A percentile compares a stretch with the other conserved stretches of the same genome.
Conservation (phyloP, 2,113 vertebrate genomes). For the Clupea harengus region DNA sequence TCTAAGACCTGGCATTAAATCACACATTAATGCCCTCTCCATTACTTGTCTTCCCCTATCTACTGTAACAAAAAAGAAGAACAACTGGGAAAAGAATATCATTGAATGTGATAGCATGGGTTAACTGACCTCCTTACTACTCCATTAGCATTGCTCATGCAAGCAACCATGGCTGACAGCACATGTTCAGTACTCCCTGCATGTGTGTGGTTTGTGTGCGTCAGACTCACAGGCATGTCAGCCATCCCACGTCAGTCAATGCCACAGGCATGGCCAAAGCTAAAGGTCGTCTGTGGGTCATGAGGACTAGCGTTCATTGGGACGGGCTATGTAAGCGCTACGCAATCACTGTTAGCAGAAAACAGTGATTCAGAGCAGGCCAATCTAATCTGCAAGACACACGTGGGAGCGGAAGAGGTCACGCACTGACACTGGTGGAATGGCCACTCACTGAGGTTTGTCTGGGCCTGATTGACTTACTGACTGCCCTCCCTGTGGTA, state of each 20-base stretch:
- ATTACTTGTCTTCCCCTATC: neutral
- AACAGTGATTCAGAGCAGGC: constrained; percentile 6
- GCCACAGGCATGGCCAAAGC: neutral
- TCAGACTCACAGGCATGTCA: neutral
- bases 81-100: no score
- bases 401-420: neutral
- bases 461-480: neutral
- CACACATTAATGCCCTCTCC: neutral
- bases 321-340: neutral
- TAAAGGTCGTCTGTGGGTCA: neutral
- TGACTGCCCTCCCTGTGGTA: constrained; percentile 3
- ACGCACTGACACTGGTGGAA: neutral
- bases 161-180: neutral
- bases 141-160: neutral
- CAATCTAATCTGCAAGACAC: neutral
- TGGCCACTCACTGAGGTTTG: constrained; percentile 14
- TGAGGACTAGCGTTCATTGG: neutral
- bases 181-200: neutral
- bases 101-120: neutral
- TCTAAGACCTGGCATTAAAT: neutral
- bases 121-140: neutral
- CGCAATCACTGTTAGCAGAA: neutral
- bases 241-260: constrained; percentile 5
- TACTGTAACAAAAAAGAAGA: neutral
- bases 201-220: neutral